Evolutionary conservation across 2,888 invertebrate species (phyloP).

Genomic region (Gerris lacustris): DNA sequence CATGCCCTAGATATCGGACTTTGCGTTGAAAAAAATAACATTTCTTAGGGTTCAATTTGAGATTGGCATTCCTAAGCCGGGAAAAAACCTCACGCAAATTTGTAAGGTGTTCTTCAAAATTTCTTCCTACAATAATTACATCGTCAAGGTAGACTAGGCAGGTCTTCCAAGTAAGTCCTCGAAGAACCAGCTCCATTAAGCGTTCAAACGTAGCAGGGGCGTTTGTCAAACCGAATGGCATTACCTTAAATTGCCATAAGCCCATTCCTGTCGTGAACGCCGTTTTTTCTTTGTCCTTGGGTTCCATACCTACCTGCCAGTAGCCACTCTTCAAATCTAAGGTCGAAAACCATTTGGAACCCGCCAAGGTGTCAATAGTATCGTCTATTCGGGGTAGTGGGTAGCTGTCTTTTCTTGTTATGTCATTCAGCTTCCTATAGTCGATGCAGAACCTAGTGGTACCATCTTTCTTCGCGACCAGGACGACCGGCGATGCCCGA

Average conservation of each 20-base stretch:
- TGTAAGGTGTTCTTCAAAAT: conserved; percentile 4
- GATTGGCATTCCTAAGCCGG: conserved; percentile 23
- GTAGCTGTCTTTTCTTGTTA: conserved; percentile 14
- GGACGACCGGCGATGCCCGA: conserved; percentile 12
- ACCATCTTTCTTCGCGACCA: conserved; percentile 13
- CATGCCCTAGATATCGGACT: conserved; percentile 25
- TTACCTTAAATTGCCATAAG: background rate
- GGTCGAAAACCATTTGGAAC: conserved; percentile 12
- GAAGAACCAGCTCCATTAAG: background rate
- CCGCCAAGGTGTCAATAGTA: conserved; percentile 7
- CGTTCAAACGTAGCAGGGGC: background rate
- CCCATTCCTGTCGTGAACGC: background rate
- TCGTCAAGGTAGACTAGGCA: background rate
- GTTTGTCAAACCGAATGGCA: background rate
- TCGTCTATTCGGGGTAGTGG: conserved; percentile 11
- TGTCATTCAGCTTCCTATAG: conserved; percentile 12
- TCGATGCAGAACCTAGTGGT: conserved; percentile 12
- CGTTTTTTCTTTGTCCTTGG: background rate
- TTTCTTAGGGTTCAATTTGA: conserved; percentile 26
- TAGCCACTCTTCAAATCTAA: conserved; percentile 14
- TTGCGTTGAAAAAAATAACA: conserved; percentile 17
- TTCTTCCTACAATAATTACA: background rate
- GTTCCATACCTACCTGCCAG: conserved; percentile 7
- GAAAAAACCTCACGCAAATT: conserved; percentile 25
- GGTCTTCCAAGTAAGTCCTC: background rate